Evolutionary conservation across 2,797 vertebrate species (phyloP).

Genomic region (Molossus molossus): DNA sequence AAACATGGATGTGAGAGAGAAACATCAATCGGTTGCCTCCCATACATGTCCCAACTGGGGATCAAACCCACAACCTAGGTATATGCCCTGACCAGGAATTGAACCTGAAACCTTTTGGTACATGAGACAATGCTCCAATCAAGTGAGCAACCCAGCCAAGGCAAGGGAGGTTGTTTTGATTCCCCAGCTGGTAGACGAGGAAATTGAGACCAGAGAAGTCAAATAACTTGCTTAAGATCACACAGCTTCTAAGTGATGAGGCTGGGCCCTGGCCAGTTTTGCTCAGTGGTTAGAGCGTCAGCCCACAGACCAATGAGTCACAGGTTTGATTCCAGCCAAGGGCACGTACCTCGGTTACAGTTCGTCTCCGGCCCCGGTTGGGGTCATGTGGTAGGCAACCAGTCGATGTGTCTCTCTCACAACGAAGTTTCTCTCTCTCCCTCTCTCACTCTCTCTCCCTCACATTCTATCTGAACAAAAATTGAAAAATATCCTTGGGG

Average conservation of each 20-base stretch:
- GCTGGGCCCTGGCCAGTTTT: neutral
- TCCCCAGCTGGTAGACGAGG: neutral
- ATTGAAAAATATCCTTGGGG: too few relatives aligned
- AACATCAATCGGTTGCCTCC: neutral
- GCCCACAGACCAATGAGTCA: too few relatives aligned
- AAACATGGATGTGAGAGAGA: neutral
- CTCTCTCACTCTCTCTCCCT: too few relatives aligned
- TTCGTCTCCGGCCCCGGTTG: too few relatives aligned
- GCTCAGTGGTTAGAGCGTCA: too few relatives aligned
- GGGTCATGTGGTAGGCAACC: too few relatives aligned
- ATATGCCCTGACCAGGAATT: neutral
- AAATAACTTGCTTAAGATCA: neutral
- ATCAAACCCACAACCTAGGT: neutral
- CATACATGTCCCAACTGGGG: neutral
- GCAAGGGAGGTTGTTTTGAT: neutral
- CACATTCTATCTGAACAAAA: too few relatives aligned
- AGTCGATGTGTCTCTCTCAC: too few relatives aligned
- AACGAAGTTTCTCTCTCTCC: too few relatives aligned
- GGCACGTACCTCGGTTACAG: too few relatives aligned
- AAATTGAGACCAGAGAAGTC: neutral
- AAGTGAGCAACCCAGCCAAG: neutral
- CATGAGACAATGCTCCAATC: neutral
- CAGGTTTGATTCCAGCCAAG: too few relatives aligned
- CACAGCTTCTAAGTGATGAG: too few relatives aligned
- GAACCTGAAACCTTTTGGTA: neutral